phyloP scores from a whole-genome alignment of 2,113 vertebrate species.

The Rhadina sibilatrix region DNA sequence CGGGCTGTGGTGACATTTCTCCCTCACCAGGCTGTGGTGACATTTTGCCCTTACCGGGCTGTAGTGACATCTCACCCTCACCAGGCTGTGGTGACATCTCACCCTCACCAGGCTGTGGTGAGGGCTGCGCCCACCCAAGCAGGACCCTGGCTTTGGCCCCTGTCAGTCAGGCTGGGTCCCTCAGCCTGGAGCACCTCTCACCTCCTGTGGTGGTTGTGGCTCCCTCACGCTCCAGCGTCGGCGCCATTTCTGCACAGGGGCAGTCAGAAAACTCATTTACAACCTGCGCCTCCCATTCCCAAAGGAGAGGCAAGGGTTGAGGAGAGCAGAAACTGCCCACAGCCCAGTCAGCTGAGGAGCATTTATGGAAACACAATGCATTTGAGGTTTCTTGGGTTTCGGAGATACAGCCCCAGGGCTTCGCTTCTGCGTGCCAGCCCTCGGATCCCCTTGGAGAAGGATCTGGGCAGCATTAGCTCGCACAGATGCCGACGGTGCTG shows the following conservation, averaged over 20 bases:
- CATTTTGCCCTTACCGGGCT: too few species aligned
- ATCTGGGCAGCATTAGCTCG: constrained; percentile 32
- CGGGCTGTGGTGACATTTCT: background rate
- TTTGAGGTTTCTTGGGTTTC: constrained; percentile 38
- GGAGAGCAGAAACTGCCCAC: background rate
- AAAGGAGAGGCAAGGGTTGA: background rate
- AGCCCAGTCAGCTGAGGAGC: constrained; percentile 17
- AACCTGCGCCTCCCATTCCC: background rate
- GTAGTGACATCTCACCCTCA: background rate
- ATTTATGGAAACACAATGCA: constrained; percentile 30
- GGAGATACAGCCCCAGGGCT: background rate
- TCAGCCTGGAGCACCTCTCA: rapidly evolving
- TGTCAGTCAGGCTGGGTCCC: background rate
- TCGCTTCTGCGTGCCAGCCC: background rate
- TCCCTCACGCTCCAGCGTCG: rapidly evolving
- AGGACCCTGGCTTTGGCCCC: rapidly evolving
- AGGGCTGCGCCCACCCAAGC: background rate
- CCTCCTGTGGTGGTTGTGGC: background rate
- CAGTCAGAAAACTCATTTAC: background rate
- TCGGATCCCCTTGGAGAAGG: background rate
- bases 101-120: rapidly evolving
- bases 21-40: too few species aligned
- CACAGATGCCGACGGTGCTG: background rate
- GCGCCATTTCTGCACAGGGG: background rate
- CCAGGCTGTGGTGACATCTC: background rate